These are phyloP conservation scores for Sphyrna mokarran DNA, from an alignment of 2,113 vertebrate species.

Conservation along the genomic window DNA sequence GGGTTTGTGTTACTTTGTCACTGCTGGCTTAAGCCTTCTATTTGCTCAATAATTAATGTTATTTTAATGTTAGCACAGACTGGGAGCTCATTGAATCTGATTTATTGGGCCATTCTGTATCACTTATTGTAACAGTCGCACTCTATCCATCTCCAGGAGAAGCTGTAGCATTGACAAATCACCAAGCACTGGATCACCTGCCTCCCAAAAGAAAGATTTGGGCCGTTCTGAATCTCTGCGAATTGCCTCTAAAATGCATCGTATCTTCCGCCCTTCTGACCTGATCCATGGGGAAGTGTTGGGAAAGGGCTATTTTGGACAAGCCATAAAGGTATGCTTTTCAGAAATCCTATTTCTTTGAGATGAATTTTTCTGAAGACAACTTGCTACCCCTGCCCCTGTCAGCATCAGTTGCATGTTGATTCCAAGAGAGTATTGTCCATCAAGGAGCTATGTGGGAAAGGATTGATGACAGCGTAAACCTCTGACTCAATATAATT, in stretches of 20 bases:
- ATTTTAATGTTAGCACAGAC: background rate
- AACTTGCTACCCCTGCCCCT: background rate
- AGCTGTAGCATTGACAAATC: slow-evolving; percentile 92
- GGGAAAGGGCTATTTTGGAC: slow-evolving; percentile 90
- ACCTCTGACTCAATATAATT: background rate
- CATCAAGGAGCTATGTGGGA: background rate
- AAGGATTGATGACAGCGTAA: background rate
- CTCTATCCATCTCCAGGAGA: slow-evolving; percentile 55
- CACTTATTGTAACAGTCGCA: background rate
- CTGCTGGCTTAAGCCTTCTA: background rate
- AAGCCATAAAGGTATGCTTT: slow-evolving; percentile 84
- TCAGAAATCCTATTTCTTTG: background rate
- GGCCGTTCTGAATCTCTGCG: slow-evolving; percentile 86
- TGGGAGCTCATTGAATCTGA: background rate
- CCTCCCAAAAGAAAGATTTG: slow-evolving; percentile 78
- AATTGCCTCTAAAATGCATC: slow-evolving; percentile 69
- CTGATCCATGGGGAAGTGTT: slow-evolving; percentile 93
- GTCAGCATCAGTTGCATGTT: background rate
- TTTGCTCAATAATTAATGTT: background rate
- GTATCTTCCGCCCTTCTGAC: slow-evolving; percentile 91
- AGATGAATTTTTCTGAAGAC: background rate
- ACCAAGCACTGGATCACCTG: slow-evolving; percentile 68
- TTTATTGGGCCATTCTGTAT: background rate
- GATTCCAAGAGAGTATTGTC: background rate
- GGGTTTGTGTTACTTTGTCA: background rate